Evolutionary conservation across 2,888 invertebrate genomes (phyloP), one percentile per base, ranked within the genome.

Genomic region (Thereva unica): DNA sequence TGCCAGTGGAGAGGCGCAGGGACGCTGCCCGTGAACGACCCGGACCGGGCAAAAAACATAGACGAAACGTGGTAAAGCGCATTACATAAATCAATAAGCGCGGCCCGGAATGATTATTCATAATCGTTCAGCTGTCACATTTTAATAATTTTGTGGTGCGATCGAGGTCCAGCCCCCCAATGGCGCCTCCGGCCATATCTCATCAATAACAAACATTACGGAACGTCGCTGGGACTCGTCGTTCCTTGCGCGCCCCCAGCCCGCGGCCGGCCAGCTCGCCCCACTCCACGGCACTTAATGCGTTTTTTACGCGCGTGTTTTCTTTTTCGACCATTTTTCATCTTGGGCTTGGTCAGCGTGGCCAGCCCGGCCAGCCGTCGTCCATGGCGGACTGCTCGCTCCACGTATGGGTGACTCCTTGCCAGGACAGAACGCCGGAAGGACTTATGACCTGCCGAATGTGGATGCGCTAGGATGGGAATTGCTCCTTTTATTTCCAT

Each of bases 71-170:
- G 41, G 40, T 37, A 41, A 64, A 54, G 61, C 61, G 50, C 49
- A 69, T 69, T 66, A 69, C 71, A 73, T 73, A 73, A 73, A 73
- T 73, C 73, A 72, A 71, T 72, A 72, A 57, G 64, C 67, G 69
- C 70, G 64, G 57, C 70, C 70, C 61, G 71, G 75, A 76, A 75
- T 75, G 75, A 76, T 76, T 75, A 74, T 75, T 74, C 75, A 76
- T 76, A 76, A 75, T 76, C 76, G 76, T 75, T 75, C 75, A 75
- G 74, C 76, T 76, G 76, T 77, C 76, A 77, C 75, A 77, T 76
- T 77, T 77, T 75, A 76, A 76, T 77, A 77, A 77, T 76, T 76
- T 75, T 76, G 74, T 75, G 75, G 76, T 74, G 76, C 76, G 75
- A 76, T 74, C 74, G 71, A 71, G 71, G 74, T 72, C 74, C 75